Conservation (phyloP, 2,113 vertebrate genomes). For the Brachionichthys hirsutus region DNA sequence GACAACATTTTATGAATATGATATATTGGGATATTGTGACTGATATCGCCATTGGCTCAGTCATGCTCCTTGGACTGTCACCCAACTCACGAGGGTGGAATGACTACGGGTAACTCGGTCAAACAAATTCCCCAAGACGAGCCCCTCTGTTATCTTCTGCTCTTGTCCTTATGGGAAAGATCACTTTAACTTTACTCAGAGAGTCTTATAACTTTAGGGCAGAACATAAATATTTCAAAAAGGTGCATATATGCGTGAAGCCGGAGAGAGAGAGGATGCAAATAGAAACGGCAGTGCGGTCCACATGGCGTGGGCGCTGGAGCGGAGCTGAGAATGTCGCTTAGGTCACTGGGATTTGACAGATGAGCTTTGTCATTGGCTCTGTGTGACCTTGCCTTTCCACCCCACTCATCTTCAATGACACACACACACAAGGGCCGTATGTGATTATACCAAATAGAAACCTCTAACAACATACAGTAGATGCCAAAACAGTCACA, state of each 20-base stretch:
- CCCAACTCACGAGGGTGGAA: neutral
- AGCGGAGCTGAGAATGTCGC: slow-evolving; percentile 66
- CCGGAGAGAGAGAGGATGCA: slow-evolving; percentile 47
- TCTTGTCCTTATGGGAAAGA: slow-evolving; percentile 21
- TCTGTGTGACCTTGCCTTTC: slow-evolving; percentile 66
- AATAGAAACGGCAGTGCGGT: slow-evolving; percentile 63
- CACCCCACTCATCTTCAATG: slow-evolving; percentile 60
- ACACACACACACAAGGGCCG: slow-evolving; percentile 48
- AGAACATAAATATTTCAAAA: slow-evolving; percentile 63
- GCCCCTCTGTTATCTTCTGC: slow-evolving; percentile 18
- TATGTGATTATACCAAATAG: slow-evolving; percentile 8
- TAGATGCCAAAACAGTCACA: slow-evolving; percentile 6
- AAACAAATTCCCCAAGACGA: neutral
- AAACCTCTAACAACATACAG: slow-evolving; percentile 10
- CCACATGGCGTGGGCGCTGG: slow-evolving; percentile 48
- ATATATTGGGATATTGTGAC: too few species aligned
- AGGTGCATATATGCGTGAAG: slow-evolving; percentile 38
- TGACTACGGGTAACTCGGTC: too few species aligned
- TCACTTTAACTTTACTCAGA: slow-evolving; percentile 47
- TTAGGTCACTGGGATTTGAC: slow-evolving; percentile 68
- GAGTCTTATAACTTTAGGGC: slow-evolving; percentile 31
- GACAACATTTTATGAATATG: too few species aligned
- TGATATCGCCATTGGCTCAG: too few species aligned
- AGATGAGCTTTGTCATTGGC: slow-evolving; percentile 66
- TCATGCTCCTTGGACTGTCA: too few species aligned